These are phyloP conservation scores for Haliclystus octoradiatus DNA, from an alignment of 30 jellyfish, hydroid and myxozoan species.

Conservation along the genomic window DNA sequence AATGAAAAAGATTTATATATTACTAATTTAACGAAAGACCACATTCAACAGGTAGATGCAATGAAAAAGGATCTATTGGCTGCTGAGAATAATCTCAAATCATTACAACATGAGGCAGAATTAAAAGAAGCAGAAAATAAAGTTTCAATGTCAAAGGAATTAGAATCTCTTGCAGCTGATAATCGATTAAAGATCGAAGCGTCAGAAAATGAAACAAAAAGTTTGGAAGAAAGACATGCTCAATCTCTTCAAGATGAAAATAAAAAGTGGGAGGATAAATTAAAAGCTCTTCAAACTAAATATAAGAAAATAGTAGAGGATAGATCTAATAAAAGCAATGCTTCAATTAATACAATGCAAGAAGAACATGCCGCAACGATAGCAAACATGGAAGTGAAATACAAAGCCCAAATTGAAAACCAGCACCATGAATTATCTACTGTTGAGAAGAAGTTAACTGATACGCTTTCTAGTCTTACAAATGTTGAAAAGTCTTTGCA, in stretches of 20 bases:
- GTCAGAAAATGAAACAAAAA: not conserved
- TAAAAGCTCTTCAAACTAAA: conserved; percentile 12
- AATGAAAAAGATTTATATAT: not conserved
- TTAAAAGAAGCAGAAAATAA: not conserved
- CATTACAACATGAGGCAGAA: not conserved
- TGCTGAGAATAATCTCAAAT: too few species aligned
- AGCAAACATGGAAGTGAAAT: conserved; percentile 8
- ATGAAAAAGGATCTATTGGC: not conserved
- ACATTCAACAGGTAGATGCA: not conserved
- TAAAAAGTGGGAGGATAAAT: not conserved
- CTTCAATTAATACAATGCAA: conserved; percentile 49
- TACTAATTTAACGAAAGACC: not conserved
- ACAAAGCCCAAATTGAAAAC: not conserved
- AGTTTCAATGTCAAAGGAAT: not conserved
- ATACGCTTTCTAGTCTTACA: not conserved
- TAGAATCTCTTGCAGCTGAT: not conserved
- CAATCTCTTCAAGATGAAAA: not conserved
- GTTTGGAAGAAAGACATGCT: not conserved
- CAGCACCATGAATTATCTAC: not conserved
- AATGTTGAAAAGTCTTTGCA: not conserved
- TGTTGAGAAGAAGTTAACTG: not conserved
- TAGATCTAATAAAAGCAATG: conserved; percentile 68
- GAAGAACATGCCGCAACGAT: conserved; percentile 44
- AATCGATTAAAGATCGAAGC: not conserved
- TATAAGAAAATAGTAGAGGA: conserved; percentile 44